Base-by-base conservation (phyloP, 2,113 vertebrate genomes). In the Gymnogyps californianus region DNA sequence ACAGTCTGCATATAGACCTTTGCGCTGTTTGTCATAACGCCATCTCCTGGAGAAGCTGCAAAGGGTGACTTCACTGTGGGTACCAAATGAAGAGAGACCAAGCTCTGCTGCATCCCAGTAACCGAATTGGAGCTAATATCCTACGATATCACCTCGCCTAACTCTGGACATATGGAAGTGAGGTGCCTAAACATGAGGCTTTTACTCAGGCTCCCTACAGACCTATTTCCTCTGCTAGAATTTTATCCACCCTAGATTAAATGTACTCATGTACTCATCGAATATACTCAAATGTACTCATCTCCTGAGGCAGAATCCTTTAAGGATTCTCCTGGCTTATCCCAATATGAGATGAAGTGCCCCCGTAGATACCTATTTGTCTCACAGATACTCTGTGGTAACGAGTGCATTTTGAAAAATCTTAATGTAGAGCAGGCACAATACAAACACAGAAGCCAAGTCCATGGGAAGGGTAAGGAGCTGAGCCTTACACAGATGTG, bases 61-160 rank as follows among this genome's bases (percentile, higher is more conserved):
- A 77, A 76, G 14, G 4, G 7, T 90, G 32, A 47, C 40, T 77
- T 81, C 54, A 12, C 2, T 75, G 40, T 49, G 54, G 38, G 25
- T 51, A 52, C n/a, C 44, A 92, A 38, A 82, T 21, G 25, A 69
- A 67, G n/a, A 58, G 32, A 83, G 40, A 66, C 4, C 6, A 59
- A 49, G 13, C 22, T 85, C 51, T 62, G 28, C 15, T 65, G 40
- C 28, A 55, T 61, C 24, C 9, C 34, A 58, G 13, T 22, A 94
- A 66, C 3, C 0, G 2, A 61, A 54, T 0, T 5, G 51, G 47
- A 92, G 31, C 7, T 25, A 44, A 78, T 58, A 92, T 25, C 16
- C 31, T 28, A 25, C 0, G 2, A 26, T 10, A 14, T 75, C 36
- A 52, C 47, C 47, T 92, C 5, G 3, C 15, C 32, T 54, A 54